A percentile compares a stretch with the other conserved stretches of the same genome.
phyloP scores from a whole-genome alignment of 2,797 vertebrate genomes.

The Syndactyla subalaris region DNA sequence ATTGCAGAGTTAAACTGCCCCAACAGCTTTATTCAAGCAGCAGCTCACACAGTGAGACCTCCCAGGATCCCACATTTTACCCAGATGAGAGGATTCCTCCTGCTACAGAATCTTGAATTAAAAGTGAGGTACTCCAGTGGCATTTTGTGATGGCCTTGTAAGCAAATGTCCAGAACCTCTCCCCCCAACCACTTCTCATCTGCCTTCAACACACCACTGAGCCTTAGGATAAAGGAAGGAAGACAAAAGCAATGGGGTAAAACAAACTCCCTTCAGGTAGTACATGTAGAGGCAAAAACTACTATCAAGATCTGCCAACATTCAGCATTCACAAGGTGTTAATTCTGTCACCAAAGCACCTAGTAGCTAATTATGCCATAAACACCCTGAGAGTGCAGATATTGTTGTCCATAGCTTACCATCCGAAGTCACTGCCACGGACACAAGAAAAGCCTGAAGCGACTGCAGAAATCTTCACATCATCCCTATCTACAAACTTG shows the following conservation, averaged over 20 bases:
- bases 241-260: not conserved
- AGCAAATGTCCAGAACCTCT: not conserved
- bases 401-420: not conserved
- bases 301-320: not conserved
- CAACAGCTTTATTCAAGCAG: constrained; percentile 21
- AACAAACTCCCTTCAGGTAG: not conserved
- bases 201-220: not conserved
- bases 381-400: not conserved
- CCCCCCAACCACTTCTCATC: not conserved
- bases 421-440: not conserved
- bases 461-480: not conserved
- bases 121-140: not conserved
- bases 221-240: not conserved
- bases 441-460: not conserved
- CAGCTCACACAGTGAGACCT: constrained; percentile 11
- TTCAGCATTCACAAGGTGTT: not conserved
- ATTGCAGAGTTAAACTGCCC: constrained; percentile 40
- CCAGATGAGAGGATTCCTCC: not conserved
- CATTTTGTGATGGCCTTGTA: not conserved
- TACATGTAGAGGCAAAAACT: not conserved
- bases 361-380: not conserved
- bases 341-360: not conserved
- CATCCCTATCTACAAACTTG: not conserved
- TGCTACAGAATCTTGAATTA: not conserved
- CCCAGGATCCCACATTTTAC: not conserved